Base-by-base conservation (phyloP, 2,888 invertebrate genomes). In the Masnerella sp. region DNA sequence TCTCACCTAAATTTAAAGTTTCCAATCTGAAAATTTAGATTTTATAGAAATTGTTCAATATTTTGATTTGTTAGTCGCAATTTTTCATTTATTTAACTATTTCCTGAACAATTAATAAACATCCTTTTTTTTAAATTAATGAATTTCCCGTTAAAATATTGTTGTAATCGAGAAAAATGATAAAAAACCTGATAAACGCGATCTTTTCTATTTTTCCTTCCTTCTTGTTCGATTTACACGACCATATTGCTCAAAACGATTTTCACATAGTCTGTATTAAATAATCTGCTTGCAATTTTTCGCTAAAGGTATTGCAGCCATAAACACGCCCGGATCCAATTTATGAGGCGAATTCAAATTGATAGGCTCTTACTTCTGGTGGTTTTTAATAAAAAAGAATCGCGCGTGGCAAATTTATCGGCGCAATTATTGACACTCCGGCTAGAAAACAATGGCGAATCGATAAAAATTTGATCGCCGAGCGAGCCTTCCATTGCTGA, bases 401-500 rank as follows among this genome's bases (percentile, higher is more conserved):
- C 51, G 34, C n/a, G n/a, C n/a, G n/a, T n/a, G 5, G 15, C 25
- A 15, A 65, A 68, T 61, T 62, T 69, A 69, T 56, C 9, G 45
- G 7, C 36, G 9, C 34, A 52, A 69, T 69, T 54, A 67, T 32
- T 30, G 59, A 42, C 32, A 36, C 36, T 36, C 14, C 17, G 38
- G 58, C 14, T 61, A 17, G 43, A 51, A 68, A 51, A 58, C 58
- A 54, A 65, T 54, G 45, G 64, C 49, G 34, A 51, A 34, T 51
- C 59, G 28, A 61, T 54, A 38, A 43, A 54, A 61, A 54, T 69
- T 69, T 61, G 54, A 69, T 59, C 43, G 68, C 7, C 8, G 47
- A 25, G 28, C 34, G 28, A 52, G 61, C 54, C 25, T 61, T 54
- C 47, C 18, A 47, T 54, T 47, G 45, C 52, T 47, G 40, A 69